phyloP scores from a whole-genome alignment of 2,797 vertebrate species.

The Poecilia velifera region DNA sequence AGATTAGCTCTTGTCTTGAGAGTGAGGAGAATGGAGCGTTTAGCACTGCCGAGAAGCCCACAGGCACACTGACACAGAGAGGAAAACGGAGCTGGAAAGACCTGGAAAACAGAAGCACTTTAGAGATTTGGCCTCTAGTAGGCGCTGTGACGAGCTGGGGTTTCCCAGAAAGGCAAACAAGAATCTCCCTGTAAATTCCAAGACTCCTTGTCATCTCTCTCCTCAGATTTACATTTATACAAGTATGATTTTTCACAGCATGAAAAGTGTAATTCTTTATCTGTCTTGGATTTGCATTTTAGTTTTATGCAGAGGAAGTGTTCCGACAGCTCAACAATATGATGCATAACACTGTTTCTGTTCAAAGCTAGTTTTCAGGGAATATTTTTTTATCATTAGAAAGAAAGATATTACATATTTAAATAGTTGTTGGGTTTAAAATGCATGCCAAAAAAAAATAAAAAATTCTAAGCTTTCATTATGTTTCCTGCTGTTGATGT shows the following conservation, averaged over 20 bases:
- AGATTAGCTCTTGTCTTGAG: conserved; percentile 71
- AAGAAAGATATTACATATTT: neutral
- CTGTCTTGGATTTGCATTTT: neutral
- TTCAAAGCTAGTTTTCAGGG: neutral
- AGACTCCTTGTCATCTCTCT: neutral
- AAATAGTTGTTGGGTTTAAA: neutral
- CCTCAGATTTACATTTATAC: neutral
- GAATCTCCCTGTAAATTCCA: neutral
- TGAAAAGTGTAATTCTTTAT: neutral
- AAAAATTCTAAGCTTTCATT: neutral
- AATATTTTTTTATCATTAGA: neutral
- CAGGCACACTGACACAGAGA: conserved; percentile 66
- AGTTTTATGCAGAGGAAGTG: neutral
- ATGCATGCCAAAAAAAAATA: neutral
- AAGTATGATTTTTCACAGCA: neutral
- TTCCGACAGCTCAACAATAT: neutral
- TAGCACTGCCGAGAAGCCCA: conserved; percentile 61
- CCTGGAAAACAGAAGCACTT: neutral
- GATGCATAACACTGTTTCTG: neutral
- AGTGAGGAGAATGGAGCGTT: conserved; percentile 68
- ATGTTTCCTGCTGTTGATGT: neutral
- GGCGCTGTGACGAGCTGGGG: conserved; percentile 48
- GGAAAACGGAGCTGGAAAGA: conserved; percentile 25
- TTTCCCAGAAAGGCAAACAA: conserved; percentile 23
- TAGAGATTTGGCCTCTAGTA: conserved; percentile 42